Conservation (phyloP, 2,797 vertebrate species). For the Arrhamphus sclerolepis region DNA sequence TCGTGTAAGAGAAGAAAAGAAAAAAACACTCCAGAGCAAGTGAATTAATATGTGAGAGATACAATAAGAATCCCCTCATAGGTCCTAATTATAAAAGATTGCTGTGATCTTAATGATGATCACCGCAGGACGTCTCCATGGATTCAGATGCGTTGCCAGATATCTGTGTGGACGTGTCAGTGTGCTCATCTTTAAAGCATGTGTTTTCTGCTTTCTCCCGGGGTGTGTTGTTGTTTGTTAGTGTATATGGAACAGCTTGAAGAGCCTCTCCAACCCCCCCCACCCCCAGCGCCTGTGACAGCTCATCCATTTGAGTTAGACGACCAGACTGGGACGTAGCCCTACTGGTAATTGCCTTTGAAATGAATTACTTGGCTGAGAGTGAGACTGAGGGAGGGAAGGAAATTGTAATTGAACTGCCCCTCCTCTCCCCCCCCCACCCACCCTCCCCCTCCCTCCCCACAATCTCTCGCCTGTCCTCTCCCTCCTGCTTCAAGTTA, state of each 20-base stretch:
- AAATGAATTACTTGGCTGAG: slow-evolving; percentile 82
- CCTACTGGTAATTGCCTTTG: slow-evolving; percentile 76
- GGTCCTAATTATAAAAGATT: slow-evolving; percentile 52
- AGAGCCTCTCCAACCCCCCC: neutral
- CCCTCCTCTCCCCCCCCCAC: neutral
- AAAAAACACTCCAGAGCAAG: slow-evolving; percentile 28
- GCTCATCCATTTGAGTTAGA: slow-evolving; percentile 78
- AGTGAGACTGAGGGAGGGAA: slow-evolving; percentile 62
- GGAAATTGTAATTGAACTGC: slow-evolving; percentile 81
- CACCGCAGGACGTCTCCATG: slow-evolving; percentile 31
- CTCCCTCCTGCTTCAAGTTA: slow-evolving; percentile 71
- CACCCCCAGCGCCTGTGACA: slow-evolving; percentile 54
- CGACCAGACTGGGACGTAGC: slow-evolving; percentile 53
- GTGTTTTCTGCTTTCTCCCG: slow-evolving; percentile 30
- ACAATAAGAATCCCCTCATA: slow-evolving; percentile 32
- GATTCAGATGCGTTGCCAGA: slow-evolving; percentile 42
- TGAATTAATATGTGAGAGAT: slow-evolving; percentile 21
- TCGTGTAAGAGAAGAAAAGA: neutral
- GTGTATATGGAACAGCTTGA: slow-evolving; percentile 59
- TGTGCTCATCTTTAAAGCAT: slow-evolving; percentile 28
- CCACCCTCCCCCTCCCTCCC: neutral
- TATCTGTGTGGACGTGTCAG: slow-evolving; percentile 23
- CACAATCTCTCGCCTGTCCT: slow-evolving; percentile 12
- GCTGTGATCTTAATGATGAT: slow-evolving; percentile 54
- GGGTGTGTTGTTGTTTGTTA: slow-evolving; percentile 59